Percentiles rank a stretch among this genome's conserved stretches.
Conservation (phyloP, 1,140 invertebrate species). For the Conus ventricosus region DNA sequence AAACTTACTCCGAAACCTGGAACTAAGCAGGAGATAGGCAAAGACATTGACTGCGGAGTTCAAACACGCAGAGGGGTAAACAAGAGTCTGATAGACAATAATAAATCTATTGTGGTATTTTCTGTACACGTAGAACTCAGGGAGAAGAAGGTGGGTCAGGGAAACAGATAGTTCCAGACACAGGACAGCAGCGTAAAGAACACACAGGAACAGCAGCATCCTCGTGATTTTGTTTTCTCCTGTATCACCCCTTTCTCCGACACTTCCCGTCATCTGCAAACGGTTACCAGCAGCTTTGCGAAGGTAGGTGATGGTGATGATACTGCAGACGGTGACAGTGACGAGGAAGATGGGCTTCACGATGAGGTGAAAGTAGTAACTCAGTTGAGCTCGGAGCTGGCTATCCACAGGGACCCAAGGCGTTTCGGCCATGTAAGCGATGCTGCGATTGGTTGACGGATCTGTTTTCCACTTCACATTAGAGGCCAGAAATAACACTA, state of each 20-base stretch:
- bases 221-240: background rate
- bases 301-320: background rate
- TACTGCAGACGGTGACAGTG: background rate
- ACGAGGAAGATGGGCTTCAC: background rate
- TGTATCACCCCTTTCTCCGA: background rate
- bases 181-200: background rate
- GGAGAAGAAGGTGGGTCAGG: background rate
- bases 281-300: background rate
- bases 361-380: background rate
- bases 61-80: background rate
- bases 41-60: background rate
- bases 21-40: background rate
- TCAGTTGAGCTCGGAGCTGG: background rate
- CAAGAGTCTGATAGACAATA: background rate
- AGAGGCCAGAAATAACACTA: too few relatives aligned
- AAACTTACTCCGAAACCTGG: background rate
- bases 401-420: background rate
- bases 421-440: background rate
- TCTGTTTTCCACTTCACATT: background rate
- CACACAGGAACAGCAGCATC: background rate
- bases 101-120: background rate
- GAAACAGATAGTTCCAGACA: background rate
- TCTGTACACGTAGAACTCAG: background rate
- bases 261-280: background rate
- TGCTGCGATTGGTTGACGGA: background rate